A percentile compares a stretch with the other conserved stretches of the same genome.
phyloP scores from a whole-genome alignment of 2,113 vertebrate species.

The Oplegnathus fasciatus region DNA sequence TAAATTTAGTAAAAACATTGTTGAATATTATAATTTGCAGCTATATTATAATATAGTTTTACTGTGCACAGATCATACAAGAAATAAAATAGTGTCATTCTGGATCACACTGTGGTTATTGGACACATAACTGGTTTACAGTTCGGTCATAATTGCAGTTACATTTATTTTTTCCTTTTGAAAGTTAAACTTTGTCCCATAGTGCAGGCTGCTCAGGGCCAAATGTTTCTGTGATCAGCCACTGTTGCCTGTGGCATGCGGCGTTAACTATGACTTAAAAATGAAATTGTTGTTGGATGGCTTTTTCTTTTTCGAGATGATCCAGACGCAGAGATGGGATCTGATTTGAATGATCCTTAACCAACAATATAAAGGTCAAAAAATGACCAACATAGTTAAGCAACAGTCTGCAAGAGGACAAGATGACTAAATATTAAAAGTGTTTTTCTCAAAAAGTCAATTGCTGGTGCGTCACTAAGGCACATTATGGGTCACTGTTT shows the following conservation, averaged over 20 bases:
- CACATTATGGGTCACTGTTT: neutral
- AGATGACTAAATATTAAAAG: neutral
- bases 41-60: neutral
- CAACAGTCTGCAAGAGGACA: neutral
- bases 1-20: neutral
- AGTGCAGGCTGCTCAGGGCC: neutral
- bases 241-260: neutral
- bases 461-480: neutral
- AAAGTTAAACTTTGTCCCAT: slow-evolving; percentile 13
- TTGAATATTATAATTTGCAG: neutral
- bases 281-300: neutral
- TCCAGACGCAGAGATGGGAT: neutral
- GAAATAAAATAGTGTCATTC: neutral
- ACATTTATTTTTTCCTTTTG: neutral
- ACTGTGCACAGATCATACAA: neutral
- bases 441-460: neutral
- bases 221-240: neutral
- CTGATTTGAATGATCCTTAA: neutral
- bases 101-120: neutral
- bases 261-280: neutral
- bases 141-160: neutral
- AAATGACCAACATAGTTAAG: neutral
- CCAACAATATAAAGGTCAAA: neutral
- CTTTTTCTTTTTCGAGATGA: neutral
- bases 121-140: slow-evolving; percentile 5